A percentile compares a stretch with the other conserved stretches of the same genome.
These are phyloP conservation scores for Camponotus vicinus DNA, from an alignment of 1,140 invertebrate species.

Conservation along the genomic window DNA sequence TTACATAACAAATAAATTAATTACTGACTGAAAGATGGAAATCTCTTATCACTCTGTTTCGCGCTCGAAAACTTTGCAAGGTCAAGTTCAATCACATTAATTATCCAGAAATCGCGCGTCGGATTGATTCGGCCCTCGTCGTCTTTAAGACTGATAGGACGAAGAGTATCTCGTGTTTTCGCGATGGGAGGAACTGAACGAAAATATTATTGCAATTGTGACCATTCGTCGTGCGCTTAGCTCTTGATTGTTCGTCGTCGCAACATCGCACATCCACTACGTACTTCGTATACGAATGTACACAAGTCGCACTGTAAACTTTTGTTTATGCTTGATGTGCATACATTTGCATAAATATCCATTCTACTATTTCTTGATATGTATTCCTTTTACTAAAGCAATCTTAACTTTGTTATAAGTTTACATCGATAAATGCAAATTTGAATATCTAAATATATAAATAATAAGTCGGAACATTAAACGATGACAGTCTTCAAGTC, in stretches of 20 bases:
- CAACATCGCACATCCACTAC: too few species aligned
- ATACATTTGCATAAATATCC: background rate
- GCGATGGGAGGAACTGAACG: background rate
- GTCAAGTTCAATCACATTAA: constrained; percentile 5
- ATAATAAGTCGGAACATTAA: background rate
- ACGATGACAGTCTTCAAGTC: background rate
- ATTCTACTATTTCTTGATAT: background rate
- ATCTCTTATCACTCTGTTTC: background rate
- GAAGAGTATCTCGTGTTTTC: constrained; percentile 1
- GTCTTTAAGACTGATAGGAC: background rate
- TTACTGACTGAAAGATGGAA: background rate
- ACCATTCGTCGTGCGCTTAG: background rate
- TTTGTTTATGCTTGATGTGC: background rate
- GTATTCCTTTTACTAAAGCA: background rate
- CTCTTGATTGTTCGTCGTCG: background rate
- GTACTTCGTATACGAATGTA: too few species aligned
- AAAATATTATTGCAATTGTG: constrained; percentile 8
- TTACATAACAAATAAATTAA: background rate
- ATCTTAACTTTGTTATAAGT: background rate
- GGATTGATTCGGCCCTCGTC: constrained; percentile 21
- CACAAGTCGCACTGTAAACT: background rate
- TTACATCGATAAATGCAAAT: background rate
- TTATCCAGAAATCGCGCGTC: background rate
- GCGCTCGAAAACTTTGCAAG: constrained; percentile 11
- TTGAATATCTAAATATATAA: background rate